Base-by-base conservation (phyloP, 2,888 invertebrate genomes). In the Branchinecta sandiegonensis region DNA sequence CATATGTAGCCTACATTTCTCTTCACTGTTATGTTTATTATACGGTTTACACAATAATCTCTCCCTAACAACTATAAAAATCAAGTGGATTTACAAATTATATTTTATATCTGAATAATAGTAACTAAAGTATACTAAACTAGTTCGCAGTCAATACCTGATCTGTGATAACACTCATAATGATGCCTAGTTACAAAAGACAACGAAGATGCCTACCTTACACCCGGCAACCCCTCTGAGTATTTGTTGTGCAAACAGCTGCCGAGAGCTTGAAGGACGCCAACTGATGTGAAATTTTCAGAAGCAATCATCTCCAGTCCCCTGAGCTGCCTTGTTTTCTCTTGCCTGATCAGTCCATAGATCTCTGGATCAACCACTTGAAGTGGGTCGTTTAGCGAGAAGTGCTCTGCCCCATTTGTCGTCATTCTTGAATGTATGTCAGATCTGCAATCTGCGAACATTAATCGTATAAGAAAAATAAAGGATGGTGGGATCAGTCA, bases 291-390 rank as follows among this genome's bases (percentile, higher is more conserved):
- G 69, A 77, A 77, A 69, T 77, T 77, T 73, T 80, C 83, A 9
- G 81, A 81, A 10, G 83, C 83, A 72, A 83, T 83, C 75, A 83
- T 77, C 73, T 83, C 83, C 50, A 83, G 75, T 2, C 83, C 82
- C 66, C 75, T 74, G 14, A 74, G 75, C 74, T 83, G 83, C 9
- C 83, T 76, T 7, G 74, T 70, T 73, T 82, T 82, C 72, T 83
- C 81, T 72, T 88, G 84, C 72, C 84, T 83, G 70, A 97, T 89
- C 63, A 97, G 78, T 0, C 83, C 81, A 76, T 84, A 88, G 14
- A 95, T 81, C 78, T 95, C 94, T 0, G 93, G 89, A 79, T 97
- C 97, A n/a, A 66, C 66, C 56, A 68, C 50, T 65, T 66, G 48
- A 14, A 66, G 66, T 1, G 67, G 65, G 9, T 56, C 65, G 63